Evolutionary conservation across 35 echinoderm and acorn worm genomes (phyloP).

Genomic region (Lytechinus pictus): DNA sequence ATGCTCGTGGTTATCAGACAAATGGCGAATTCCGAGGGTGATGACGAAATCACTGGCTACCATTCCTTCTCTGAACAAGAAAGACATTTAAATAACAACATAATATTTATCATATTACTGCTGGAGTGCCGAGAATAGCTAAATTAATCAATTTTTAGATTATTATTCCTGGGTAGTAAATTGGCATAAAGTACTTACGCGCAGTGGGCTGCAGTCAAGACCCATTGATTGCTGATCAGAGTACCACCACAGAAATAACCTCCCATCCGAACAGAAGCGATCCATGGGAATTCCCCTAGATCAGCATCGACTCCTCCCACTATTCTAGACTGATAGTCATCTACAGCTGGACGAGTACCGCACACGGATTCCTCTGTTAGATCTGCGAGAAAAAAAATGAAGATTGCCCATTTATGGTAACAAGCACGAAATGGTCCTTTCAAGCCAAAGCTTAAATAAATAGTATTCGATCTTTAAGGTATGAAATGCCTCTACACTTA

Average conservation of each 20-base stretch:
- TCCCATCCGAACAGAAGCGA: neutral
- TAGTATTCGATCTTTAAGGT: too few relatives aligned
- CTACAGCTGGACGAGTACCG: conserved; percentile 28
- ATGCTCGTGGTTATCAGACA: neutral
- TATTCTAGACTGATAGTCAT: conserved; percentile 29
- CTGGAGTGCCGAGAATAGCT: too few relatives aligned
- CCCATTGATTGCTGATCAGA: conserved; percentile 52
- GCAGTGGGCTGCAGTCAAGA: conserved; percentile 63
- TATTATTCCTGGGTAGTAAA: too few relatives aligned
- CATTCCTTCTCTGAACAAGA: neutral
- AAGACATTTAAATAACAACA: neutral
- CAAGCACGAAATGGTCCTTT: too few relatives aligned
- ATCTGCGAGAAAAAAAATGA: too few relatives aligned
- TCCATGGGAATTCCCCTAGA: conserved; percentile 62
- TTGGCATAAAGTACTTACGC: neutral
- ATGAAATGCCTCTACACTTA: neutral
- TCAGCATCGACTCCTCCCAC: conserved; percentile 57
- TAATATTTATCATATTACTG: too few relatives aligned
- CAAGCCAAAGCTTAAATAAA: too few relatives aligned
- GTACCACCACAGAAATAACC: conserved; percentile 46
- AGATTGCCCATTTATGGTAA: too few relatives aligned
- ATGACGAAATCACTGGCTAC: neutral
- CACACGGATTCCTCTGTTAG: neutral
- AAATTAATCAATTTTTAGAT: too few relatives aligned
- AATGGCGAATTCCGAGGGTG: neutral